phyloP scores from a whole-genome alignment of 2,113 vertebrate genomes.

The Sprattus sprattus region DNA sequence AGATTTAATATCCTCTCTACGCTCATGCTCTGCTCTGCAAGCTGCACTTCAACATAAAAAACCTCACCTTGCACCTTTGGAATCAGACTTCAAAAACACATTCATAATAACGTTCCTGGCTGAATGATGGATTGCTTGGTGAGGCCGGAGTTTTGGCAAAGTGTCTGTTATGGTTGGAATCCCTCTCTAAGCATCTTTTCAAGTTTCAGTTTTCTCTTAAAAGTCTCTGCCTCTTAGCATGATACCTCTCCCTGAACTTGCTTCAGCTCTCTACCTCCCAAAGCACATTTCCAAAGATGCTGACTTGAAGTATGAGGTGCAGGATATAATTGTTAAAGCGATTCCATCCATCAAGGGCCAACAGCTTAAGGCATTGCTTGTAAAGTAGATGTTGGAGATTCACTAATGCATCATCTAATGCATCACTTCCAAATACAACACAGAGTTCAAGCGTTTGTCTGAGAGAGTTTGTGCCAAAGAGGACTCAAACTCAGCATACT shows the following conservation, averaged over 20 bases:
- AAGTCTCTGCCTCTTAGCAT: neutral
- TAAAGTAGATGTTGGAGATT: neutral
- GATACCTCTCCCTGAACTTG: neutral
- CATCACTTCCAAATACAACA: neutral
- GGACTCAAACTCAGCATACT: neutral
- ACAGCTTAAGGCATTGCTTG: neutral
- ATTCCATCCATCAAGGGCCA: constrained; percentile 4
- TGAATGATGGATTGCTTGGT: constrained; percentile 54
- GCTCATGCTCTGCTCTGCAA: neutral
- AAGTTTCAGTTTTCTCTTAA: constrained; percentile 51
- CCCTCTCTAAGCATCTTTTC: constrained; percentile 49
- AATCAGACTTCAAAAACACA: constrained; percentile 47
- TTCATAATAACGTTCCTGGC: constrained; percentile 47
- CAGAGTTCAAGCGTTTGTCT: constrained; percentile 6
- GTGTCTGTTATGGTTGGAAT: constrained; percentile 67
- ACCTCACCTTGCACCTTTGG: constrained; percentile 45
- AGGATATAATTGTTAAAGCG: neutral
- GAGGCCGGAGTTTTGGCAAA: constrained; percentile 56
- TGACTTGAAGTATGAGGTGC: constrained; percentile 12
- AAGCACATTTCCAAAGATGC: neutral
- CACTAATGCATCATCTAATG: too few species aligned
- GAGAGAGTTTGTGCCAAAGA: neutral
- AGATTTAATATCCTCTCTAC: neutral
- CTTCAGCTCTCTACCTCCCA: neutral
- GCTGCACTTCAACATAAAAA: neutral